Base-by-base conservation (phyloP, 2,888 invertebrate genomes). In the Prosopocoilus inquinatus region DNA sequence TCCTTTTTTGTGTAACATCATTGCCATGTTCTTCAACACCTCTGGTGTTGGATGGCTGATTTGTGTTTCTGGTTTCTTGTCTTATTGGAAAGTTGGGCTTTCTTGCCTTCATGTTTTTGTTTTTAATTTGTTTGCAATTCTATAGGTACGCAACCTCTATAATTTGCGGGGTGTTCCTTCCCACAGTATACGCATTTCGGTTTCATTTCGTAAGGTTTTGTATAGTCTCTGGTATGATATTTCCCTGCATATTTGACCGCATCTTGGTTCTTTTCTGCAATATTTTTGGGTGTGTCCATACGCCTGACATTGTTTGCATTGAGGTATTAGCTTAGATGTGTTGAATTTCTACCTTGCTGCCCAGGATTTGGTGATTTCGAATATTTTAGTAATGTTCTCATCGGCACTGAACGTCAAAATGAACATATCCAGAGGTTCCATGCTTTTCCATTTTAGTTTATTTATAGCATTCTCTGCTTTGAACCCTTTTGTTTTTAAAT, bases 161-260 rank as follows among this genome's bases (percentile, higher is more conserved):
- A 28, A 7, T 28, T 28, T 28, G 20, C 47, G 16, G 33, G 53
- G 15, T 53, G 53, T 16, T 39, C 48, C 20, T 46, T 36, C 2
- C 3, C 16, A 16, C 16, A 16, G 3, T 16, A 16, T 16, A 16
- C 16, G 16, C 16, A 16, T 16, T 16, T 16, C 16, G 43, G 46
- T 4, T 36, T 36, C 2, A 11, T 11, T 36, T 36, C 11, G 9
- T 36, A 2, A n/a, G 36, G 38, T 28, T 47, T 53, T 38, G 3
- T 28, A 11, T 47, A 53, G 3, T 47, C 4, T 41, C 11, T 43
- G n/a, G 41, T 48, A n/a, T 48, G 43, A 48, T 53, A 45, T 28
- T 54, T 49, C 33, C 45, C 49, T 48, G 49, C 44, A 28, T 45
- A 54, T 49, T 54, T 54, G 35, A 54, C 3, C 54, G 20, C 49